Evolutionary conservation across 92 coral and sea anemone genomes (phyloP), one percentile per base, ranked within the genome.

Genomic region (Galaxea fascicularis): DNA sequence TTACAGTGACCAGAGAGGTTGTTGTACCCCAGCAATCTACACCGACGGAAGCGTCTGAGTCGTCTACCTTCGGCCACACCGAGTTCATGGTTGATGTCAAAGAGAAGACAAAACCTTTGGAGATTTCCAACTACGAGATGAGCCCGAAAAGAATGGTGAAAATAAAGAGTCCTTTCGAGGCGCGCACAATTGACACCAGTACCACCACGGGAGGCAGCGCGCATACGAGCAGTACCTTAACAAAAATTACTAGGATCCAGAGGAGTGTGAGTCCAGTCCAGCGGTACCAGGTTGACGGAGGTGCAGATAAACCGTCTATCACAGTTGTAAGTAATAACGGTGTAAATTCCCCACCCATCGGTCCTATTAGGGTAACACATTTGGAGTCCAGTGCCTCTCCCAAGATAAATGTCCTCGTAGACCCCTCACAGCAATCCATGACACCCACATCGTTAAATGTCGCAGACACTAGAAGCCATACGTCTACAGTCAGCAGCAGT

Each of bases 81-180:
- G 86, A 82, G 45, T 82, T 82, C 30, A 82, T 71, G 78, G 81
- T 75, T 27, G 80, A 73, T 31, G 87, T 83, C 25, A 83, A 74
- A 54, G 87, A 83, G 65, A 73, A 75, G 81, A 27, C 78, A 15
- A 71, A 44, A 35, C 78, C 86, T 9, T 18, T 85, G 26, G 95
- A 84, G 68, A 77, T 91, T 5, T 69, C 90, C 56, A 87, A 82
- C 31, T 91, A 74, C 70, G 87, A 88, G 46, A 80, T 88, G 88
- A 91, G 78, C 71, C 95, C 95, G 44, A 91, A 88, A 75, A 46
- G 90, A 68, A 84, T 91, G 88, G 95, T 91, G 0, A 91, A 90
- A 52, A 85, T 91, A 7, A 87, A 82, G 56, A 88, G 87, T 47
- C 95, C 95, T 15, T 91, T 91, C n/a, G 95, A 91, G 31, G 30